Conservation (phyloP, 2,888 invertebrate species). For the Bugula neritina region DNA sequence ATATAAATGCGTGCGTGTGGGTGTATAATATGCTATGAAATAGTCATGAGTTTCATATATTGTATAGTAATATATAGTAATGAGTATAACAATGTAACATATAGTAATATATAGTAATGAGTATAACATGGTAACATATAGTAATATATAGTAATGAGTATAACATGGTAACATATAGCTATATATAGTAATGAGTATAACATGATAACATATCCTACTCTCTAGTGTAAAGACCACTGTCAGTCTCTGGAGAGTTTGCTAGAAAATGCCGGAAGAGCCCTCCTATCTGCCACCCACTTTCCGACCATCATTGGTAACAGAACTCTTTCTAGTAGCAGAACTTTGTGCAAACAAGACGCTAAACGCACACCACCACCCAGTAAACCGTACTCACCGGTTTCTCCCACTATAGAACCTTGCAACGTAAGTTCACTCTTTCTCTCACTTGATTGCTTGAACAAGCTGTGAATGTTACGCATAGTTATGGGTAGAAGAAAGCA, state of each 20-base stretch:
- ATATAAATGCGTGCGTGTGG: too few relatives aligned
- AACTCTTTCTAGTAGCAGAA: too few relatives aligned
- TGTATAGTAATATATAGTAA: too few relatives aligned
- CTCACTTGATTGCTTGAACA: too few relatives aligned
- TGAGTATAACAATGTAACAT: not conserved
- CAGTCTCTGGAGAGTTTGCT: not conserved
- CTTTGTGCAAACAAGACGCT: not conserved
- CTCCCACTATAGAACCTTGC: not conserved
- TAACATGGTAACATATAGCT: not conserved
- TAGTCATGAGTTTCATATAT: too few relatives aligned
- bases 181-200: not conserved
- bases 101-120: not conserved
- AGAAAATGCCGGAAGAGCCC: not conserved
- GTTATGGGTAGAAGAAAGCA: too few relatives aligned
- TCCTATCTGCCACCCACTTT: slow-evolving; percentile 1
- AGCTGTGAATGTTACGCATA: too few relatives aligned
- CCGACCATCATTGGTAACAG: slow-evolving; percentile 7
- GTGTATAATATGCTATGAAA: too few relatives aligned
- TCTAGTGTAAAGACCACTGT: slow-evolving; percentile 9
- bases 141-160: not conserved
- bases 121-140: not conserved
- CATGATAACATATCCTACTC: not conserved
- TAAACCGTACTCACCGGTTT: not conserved
- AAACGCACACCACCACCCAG: not conserved
- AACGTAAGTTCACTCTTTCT: not conserved